Conservation (phyloP, 2,797 vertebrate genomes). For the Hapalemur alaotrensis region DNA sequence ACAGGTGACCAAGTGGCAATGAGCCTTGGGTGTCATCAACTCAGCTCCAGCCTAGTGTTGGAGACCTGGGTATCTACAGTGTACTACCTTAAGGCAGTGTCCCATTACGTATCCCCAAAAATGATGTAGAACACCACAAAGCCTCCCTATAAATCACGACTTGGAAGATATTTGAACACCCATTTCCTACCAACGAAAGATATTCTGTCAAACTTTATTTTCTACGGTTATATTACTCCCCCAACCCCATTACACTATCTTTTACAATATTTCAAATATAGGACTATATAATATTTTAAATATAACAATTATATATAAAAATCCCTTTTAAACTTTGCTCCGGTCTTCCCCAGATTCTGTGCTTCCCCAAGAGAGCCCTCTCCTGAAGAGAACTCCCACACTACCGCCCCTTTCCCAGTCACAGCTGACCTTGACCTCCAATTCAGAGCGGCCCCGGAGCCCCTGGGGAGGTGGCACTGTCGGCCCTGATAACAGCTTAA, state of each 20-base stretch:
- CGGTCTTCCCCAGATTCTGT: not conserved
- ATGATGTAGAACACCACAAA: not conserved
- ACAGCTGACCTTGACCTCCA: not conserved
- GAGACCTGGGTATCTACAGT: too few species aligned
- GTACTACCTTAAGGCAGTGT: not conserved
- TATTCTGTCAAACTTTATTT: not conserved
- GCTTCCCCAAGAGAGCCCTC: not conserved
- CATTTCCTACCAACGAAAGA: not conserved
- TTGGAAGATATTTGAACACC: not conserved
- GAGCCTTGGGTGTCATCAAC: not conserved
- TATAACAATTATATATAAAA: not conserved
- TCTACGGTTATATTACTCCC: not conserved
- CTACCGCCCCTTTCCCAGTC: not conserved
- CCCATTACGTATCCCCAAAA: not conserved
- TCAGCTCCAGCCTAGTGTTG: accelerated
- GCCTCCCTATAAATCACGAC: not conserved
- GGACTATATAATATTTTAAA: not conserved
- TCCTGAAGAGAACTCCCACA: not conserved
- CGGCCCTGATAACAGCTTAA: not conserved
- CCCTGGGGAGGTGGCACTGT: not conserved
- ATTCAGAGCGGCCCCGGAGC: not conserved
- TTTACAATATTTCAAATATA: not conserved
- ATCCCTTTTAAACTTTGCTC: not conserved
- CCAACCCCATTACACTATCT: not conserved
- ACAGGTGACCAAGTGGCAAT: not conserved